These are phyloP conservation scores for Ceratitis capitata DNA, from an alignment of 1,140 invertebrate species.

Conservation along the genomic window DNA sequence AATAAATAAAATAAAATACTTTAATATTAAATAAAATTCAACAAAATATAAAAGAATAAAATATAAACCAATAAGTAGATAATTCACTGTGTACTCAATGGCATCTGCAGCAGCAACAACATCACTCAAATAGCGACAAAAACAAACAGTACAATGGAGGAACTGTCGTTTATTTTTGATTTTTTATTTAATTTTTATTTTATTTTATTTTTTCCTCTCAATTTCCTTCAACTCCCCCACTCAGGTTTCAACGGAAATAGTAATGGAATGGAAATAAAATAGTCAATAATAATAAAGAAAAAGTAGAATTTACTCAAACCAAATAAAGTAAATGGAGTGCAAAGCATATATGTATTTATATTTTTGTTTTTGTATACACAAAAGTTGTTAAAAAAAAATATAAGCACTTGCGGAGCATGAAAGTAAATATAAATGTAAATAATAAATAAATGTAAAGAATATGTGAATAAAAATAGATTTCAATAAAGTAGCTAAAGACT, in stretches of 20 bases:
- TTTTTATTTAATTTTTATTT: not conserved
- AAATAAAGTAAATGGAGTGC: constrained; percentile 1
- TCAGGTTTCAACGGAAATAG: not conserved
- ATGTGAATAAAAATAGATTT: not conserved
- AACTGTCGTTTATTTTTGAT: not conserved
- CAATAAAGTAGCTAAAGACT: not conserved
- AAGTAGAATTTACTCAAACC: not conserved
- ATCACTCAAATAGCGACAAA: not conserved
- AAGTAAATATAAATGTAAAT: not conserved
- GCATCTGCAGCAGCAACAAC: not conserved
- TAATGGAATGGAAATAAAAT: not conserved
- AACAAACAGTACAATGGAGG: not conserved
- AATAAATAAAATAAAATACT: too few species aligned
- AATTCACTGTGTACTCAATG: too few species aligned
- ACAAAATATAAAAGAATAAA: too few species aligned
- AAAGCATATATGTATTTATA: not conserved
- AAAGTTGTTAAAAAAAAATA: too few species aligned
- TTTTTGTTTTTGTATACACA: too few species aligned
- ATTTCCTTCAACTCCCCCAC: not conserved
- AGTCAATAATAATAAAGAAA: not conserved
- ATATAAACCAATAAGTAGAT: too few species aligned
- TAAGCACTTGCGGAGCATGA: too few species aligned
- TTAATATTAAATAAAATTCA: too few species aligned
- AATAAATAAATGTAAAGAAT: not conserved
- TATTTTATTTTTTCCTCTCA: not conserved